Base-by-base conservation (phyloP, 2,797 vertebrate species). In the Salmo trutta region DNA sequence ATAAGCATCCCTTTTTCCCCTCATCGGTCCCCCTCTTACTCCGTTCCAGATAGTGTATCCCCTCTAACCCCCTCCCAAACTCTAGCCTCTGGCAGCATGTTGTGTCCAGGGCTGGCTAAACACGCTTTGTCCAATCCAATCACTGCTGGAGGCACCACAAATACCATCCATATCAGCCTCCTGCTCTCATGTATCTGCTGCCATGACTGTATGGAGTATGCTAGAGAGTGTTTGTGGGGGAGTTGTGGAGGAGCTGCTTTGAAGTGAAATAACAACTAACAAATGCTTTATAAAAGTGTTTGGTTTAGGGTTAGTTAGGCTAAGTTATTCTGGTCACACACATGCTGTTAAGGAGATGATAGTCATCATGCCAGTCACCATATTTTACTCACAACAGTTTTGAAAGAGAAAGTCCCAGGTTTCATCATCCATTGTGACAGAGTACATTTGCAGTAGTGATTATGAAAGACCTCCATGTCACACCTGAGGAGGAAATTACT, bases 91-190 rank as follows among this genome's bases (percentile, higher is more conserved):
- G 56, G 56, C 56, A n/a, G 7, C 6, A 21, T 16, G 56, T 62
- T n/a, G n/a, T 21, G 19, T 62, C 56, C 56, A 62, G 56, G 36
- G 6, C 36, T 36, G 6, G 36, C 36, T 7, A 7, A 36, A 36
- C 36, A 36, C 36, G 36, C 36, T 36, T 1, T 36, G 36, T 36
- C 36, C 36, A 36, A 36, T 36, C 36, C 36, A 36, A 36, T n/a
- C n/a, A 62, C 56, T 62, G 21, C 56, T 16, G 65, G 14, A 17
- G 65, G 24, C 27, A 31, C 65, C 36, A 36, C 7, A 36, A 36
- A 66, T 52, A 73, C 79, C n/a, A 19, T 78, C 77, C 70, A 27
- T 56, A 81, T 81, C 73, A 74, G 83, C 80, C 71, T 67, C 52
- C 1, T 24, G 17, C 15, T 3, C 71, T n/a, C 65, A 31, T 15